phyloP scores from a whole-genome alignment of 2,113 vertebrate genomes.

The Bambusicola thoracicus region DNA sequence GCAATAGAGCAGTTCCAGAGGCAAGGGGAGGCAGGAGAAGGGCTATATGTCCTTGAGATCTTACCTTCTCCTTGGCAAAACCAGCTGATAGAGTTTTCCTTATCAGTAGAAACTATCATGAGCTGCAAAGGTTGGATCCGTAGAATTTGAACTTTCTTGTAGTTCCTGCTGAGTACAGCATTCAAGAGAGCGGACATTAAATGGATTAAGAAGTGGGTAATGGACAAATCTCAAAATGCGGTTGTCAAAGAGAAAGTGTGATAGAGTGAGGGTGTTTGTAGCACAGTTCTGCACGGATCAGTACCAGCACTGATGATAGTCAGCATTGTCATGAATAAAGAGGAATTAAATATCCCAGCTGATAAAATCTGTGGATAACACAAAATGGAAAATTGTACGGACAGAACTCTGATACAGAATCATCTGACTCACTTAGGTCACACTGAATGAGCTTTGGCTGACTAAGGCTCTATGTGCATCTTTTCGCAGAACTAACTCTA shows the following conservation, averaged over 20 bases:
- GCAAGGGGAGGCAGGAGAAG: not conserved
- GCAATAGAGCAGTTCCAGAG: not conserved
- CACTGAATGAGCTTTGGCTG: not conserved
- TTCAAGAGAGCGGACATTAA: slow-evolving; percentile 39
- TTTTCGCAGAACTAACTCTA: slow-evolving; percentile 21
- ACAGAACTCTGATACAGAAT: slow-evolving; percentile 30
- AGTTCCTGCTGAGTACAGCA: slow-evolving; percentile 36
- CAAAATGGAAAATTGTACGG: slow-evolving; percentile 54
- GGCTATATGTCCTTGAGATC: slow-evolving; percentile 36
- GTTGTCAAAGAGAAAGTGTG: slow-evolving; percentile 48
- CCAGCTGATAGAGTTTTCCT: slow-evolving; percentile 47
- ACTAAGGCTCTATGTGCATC: not conserved
- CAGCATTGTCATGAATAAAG: slow-evolving; percentile 49
- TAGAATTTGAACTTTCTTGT: slow-evolving; percentile 42
- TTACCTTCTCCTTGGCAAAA: slow-evolving; percentile 11
- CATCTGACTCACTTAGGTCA: slow-evolving; percentile 26
- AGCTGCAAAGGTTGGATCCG: slow-evolving; percentile 28
- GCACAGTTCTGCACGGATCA: not conserved
- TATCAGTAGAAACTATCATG: slow-evolving; percentile 27
- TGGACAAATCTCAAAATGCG: slow-evolving; percentile 47
- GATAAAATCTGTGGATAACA: slow-evolving; percentile 64
- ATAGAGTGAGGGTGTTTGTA: slow-evolving; percentile 32
- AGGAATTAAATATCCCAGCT: slow-evolving; percentile 38
- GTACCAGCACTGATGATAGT: slow-evolving; percentile 33
- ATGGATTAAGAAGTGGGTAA: slow-evolving; percentile 55